These are phyloP conservation scores for Drosophila dunni DNA, from an alignment of 1,140 invertebrate genomes.

Conservation along the genomic window DNA sequence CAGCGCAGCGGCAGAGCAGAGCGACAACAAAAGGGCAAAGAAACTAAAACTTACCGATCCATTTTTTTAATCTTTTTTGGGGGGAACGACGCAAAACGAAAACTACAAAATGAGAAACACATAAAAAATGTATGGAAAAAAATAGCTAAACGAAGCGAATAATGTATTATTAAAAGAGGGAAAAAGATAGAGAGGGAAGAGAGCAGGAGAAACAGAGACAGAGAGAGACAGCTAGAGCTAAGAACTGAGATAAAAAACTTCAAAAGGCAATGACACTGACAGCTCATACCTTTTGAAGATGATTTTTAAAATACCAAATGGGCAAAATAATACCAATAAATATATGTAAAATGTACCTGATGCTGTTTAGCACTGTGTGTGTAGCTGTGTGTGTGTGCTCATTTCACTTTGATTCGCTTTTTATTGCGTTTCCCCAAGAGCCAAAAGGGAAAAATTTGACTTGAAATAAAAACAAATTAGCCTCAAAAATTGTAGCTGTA, in stretches of 20 bases:
- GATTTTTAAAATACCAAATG: neutral
- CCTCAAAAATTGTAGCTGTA: constrained; percentile 6
- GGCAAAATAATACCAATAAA: constrained; percentile 1
- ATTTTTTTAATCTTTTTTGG: neutral
- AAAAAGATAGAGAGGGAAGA: neutral
- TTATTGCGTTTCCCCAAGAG: constrained; percentile 29
- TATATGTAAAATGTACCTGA: neutral
- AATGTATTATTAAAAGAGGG: constrained; percentile 48
- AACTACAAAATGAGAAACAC: constrained; percentile 75
- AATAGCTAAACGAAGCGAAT: constrained; percentile 19
- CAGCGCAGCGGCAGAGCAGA: neutral
- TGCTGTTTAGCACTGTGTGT: neutral
- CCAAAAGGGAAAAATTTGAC: constrained; percentile 24
- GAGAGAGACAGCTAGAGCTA: neutral
- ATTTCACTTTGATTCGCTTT: constrained; percentile 36
- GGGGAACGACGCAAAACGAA: constrained; percentile 54
- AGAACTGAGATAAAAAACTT: constrained; percentile 5
- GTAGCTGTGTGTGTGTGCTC: constrained; percentile 16
- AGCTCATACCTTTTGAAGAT: constrained; percentile 27
- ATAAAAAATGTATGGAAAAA: constrained; percentile 42
- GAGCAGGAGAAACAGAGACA: no score
- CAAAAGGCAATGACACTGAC: constrained; percentile 48
- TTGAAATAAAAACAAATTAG: constrained; percentile 40
- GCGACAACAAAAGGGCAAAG: constrained; percentile 50
- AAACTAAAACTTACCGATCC: constrained; percentile 20